A percentile compares a stretch with the other conserved stretches of the same genome.
Evolutionary conservation across 2,888 invertebrate genomes (phyloP).

Genomic region (Xanthorhoe designata): DNA sequence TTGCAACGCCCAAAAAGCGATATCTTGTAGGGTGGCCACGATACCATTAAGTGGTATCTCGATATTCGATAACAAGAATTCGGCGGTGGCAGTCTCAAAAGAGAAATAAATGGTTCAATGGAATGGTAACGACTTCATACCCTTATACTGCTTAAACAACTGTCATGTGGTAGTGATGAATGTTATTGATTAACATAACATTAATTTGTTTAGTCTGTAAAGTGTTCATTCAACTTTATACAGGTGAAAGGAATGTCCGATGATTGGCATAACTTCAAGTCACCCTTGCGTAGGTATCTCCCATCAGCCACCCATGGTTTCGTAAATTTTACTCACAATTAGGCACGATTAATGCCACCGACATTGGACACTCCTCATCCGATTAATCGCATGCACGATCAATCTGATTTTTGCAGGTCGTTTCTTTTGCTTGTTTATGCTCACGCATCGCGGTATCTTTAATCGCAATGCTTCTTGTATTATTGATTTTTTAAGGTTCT

Average conservation of each 20-base stretch:
- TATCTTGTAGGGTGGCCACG: conserved; percentile 59
- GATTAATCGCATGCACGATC: conserved; percentile 71
- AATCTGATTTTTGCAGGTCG: conserved; percentile 73
- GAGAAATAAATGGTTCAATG: conserved; percentile 52
- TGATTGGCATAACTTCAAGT: conserved; percentile 36
- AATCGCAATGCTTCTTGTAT: conserved; percentile 48
- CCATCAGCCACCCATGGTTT: conserved; percentile 68
- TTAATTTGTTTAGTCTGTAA: conserved; percentile 24
- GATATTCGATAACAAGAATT: conserved; percentile 54
- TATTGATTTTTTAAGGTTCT: conserved; percentile 34
- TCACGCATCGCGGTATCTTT: conserved; percentile 65
- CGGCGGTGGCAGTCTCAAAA: conserved; percentile 47
- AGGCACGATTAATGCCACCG: conserved; percentile 78
- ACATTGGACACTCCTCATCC: conserved; percentile 74
- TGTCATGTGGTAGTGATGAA: conserved; percentile 19
- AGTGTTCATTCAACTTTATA: conserved; percentile 8
- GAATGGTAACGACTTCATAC: conserved; percentile 46
- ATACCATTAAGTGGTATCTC: conserved; percentile 61
- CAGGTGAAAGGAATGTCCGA: conserved; percentile 18
- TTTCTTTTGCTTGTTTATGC: conserved; percentile 75
- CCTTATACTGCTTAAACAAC: conserved; percentile 22
- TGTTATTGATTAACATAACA: conserved; percentile 48
- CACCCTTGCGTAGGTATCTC: conserved; percentile 58
- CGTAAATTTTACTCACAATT: conserved; percentile 77
- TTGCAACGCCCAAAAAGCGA: conserved; percentile 65